Percentiles rank a stretch among this genome's conserved stretches.
Conservation (phyloP, 2,113 vertebrate genomes). For the Thalassoma bifasciatum region DNA sequence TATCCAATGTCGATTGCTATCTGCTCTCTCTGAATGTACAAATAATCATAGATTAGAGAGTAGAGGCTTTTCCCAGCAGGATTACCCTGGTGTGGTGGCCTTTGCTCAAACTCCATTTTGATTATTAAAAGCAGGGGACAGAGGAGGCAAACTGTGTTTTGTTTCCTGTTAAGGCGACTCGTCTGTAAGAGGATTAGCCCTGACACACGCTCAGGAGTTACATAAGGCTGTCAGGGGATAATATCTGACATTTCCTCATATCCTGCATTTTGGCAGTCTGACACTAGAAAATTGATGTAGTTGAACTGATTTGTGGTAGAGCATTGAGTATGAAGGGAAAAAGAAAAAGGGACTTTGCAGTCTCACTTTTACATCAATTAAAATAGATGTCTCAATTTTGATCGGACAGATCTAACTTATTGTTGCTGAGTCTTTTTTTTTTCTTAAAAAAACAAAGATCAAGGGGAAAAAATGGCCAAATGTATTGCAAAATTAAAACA, state of each 20-base stretch:
- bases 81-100: constrained; percentile 58
- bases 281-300: constrained; percentile 30
- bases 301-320: constrained; percentile 11
- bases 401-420: too few species aligned
- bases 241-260: constrained; percentile 70
- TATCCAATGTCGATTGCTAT: constrained; percentile 12
- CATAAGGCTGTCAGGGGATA: constrained; percentile 71
- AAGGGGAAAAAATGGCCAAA: neutral
- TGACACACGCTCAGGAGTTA: constrained; percentile 70
- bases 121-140: constrained; percentile 74
- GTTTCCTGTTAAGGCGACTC: constrained; percentile 64
- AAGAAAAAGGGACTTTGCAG: neutral
- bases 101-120: constrained; percentile 65
- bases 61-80: constrained; percentile 59
- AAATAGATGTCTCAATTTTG: neutral
- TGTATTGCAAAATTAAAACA: too few species aligned
- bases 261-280: constrained; percentile 60
- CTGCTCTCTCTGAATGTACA: constrained; percentile 35
- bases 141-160: constrained; percentile 67
- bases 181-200: constrained; percentile 74
- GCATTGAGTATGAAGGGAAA: too few species aligned
- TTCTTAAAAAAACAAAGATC: neutral
- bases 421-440: neutral
- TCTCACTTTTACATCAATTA: neutral
- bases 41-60: constrained; percentile 57